Percentiles rank a stretch among this genome's conserved stretches.
These are phyloP conservation scores for Sus scrofa DNA, from an alignment of 2,113 vertebrate genomes.

Conservation along the genomic window DNA sequence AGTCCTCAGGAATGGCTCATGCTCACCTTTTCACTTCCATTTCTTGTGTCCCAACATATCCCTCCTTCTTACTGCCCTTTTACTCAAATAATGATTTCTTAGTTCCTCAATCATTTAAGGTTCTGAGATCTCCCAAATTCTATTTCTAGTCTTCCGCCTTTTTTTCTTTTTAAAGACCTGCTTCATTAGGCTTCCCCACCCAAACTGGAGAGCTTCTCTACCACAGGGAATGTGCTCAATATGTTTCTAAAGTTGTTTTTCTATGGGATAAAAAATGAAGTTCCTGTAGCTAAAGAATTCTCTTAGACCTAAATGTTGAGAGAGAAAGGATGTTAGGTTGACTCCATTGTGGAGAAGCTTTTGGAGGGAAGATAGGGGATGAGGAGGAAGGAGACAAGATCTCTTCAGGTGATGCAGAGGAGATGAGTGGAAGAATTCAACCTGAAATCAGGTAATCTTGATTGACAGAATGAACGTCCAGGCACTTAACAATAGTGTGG, in stretches of 20 bases:
- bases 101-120: not conserved
- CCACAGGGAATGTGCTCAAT: not conserved
- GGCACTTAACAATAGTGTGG: too few species aligned
- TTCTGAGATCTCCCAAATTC: not conserved
- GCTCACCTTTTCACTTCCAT: not conserved
- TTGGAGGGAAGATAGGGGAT: not conserved
- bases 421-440: not conserved
- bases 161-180: not conserved
- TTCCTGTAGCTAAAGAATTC: not conserved
- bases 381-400: not conserved
- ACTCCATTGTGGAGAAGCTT: not conserved
- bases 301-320: not conserved
- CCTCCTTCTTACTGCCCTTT: not conserved
- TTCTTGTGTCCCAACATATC: not conserved
- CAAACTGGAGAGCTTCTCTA: not conserved
- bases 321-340: not conserved
- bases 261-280: not conserved
- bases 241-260: not conserved
- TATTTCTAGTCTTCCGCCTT: not conserved
- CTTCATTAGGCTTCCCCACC: not conserved
- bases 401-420: not conserved
- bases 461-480: not conserved
- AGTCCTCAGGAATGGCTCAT: not conserved
- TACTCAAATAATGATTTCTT: not conserved
- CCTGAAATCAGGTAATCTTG: not conserved